These are phyloP conservation scores for Axinella damicornis DNA, from an alignment of 37 sponge, comb jelly and placozoan species.

Conservation along the genomic window DNA sequence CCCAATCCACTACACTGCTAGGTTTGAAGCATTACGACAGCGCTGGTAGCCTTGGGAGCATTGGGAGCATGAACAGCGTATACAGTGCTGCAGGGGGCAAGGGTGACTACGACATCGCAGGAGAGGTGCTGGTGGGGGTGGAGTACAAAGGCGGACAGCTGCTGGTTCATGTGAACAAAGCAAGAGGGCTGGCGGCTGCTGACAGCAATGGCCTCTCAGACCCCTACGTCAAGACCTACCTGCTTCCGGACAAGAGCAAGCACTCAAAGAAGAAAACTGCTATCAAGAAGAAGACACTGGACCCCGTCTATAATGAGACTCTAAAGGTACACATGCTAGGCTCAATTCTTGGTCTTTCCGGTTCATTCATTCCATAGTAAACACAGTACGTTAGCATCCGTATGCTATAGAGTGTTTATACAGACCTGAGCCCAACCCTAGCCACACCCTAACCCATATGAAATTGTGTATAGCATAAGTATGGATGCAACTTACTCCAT, in stretches of 20 bases:
- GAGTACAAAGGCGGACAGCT: conserved; percentile 36
- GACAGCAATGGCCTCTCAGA: conserved; percentile 48
- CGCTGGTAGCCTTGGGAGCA: neutral
- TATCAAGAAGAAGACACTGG: conserved; percentile 45
- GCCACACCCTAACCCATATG: too few species aligned
- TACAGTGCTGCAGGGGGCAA: conserved; percentile 60
- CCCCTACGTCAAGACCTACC: conserved; percentile 76
- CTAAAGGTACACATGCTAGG: too few species aligned
- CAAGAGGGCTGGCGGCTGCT: conserved; percentile 56
- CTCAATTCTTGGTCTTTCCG: too few species aligned
- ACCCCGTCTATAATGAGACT: conserved; percentile 64
- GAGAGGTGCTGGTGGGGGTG: conserved; percentile 68
- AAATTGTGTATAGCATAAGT: too few species aligned
- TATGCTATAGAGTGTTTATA: too few species aligned
- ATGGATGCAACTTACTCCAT: too few species aligned
- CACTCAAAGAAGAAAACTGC: conserved; percentile 68
- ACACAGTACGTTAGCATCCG: too few species aligned
- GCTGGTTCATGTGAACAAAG: conserved; percentile 52
- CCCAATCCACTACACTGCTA: neutral
- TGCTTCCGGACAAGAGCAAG: conserved; percentile 75
- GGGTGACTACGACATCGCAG: conserved; percentile 63
- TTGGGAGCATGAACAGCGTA: conserved; percentile 14
- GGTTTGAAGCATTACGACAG: conserved; percentile 21
- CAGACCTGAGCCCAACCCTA: too few species aligned
- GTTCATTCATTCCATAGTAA: too few species aligned